Evolutionary conservation across 2,888 invertebrate species (phyloP).

Genomic region (Pyrrhia umbra): DNA sequence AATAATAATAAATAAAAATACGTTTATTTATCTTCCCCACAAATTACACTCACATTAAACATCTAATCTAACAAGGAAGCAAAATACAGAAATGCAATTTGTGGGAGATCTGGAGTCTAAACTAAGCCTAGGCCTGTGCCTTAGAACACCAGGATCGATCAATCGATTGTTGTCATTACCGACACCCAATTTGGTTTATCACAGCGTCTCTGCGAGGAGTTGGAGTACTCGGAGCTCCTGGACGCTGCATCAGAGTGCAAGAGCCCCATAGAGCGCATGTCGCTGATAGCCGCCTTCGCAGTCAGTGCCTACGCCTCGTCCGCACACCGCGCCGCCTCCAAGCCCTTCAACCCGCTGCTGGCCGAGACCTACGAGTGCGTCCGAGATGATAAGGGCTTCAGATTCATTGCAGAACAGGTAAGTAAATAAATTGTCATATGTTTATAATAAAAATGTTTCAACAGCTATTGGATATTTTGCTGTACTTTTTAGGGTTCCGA

Average conservation of each 20-base stretch:
- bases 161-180: too few species aligned
- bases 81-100: too few species aligned
- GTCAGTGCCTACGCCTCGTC: conserved; percentile 94
- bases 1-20: too few species aligned
- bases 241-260: conserved; percentile 93
- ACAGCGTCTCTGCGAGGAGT: conserved; percentile 94
- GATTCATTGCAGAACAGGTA: conserved; percentile 95
- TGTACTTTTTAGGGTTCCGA: too few species aligned
- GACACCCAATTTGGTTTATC: not conserved
- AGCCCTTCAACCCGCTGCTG: conserved; percentile 96
- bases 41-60: too few species aligned
- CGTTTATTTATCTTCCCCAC: too few species aligned
- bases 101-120: too few species aligned
- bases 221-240: conserved; percentile 95
- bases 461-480: too few species aligned
- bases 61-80: too few species aligned
- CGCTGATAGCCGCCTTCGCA: conserved; percentile 94
- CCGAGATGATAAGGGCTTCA: conserved; percentile 94
- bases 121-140: too few species aligned
- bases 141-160: too few species aligned
- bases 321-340: conserved; percentile 94
- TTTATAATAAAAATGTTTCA: too few species aligned
- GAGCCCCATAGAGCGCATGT: conserved; percentile 93
- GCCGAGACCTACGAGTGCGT: conserved; percentile 96
- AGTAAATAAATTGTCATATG: not conserved